Base-by-base conservation (phyloP, 2,113 vertebrate species). In the Dryoscopus gambensis region DNA sequence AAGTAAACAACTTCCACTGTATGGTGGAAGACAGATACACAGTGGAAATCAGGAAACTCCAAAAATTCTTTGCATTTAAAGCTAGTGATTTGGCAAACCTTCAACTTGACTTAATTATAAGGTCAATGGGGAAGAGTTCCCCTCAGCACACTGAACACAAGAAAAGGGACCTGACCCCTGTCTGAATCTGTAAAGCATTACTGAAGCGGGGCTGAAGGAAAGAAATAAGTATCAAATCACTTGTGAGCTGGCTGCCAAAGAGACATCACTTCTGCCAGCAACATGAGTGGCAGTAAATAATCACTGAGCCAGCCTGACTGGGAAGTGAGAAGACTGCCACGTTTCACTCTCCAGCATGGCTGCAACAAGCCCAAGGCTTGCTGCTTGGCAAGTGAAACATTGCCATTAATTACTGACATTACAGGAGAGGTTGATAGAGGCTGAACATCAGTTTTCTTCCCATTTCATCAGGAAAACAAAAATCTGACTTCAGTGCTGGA, bases 201-300 rank as follows among this genome's bases (percentile, higher is more conserved):
- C 64, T 75, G 65, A 89, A 87, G 78, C 13, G 14, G 30, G 17
- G 42, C 30, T 24, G 47, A 91, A 69, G 70, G 13, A 71, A 89
- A 81, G 62, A 64, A 87, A 19, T 9, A 75, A 60, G 23, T 10
- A 68, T 9, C 69, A 70, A 78, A 60, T 78, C 81, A 82, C 2
- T 7, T 3, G 1, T 28, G 47, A 30, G 21, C n/a, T 52, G 39
- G 52, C 74, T 95, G 92, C 84, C 91, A 89, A 55, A 83, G 42
- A 94, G 56, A 28, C 21, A 55, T 75, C 73, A 55, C 5, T 86
- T 19, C 68, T 93, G 81, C 73, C 87, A 95, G 74, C 47, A 93
- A n/a, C 47, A 23, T 1, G 5, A 30, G 56, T 50, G 35, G 60
- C 90, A 56, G 44, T 8, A 84, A 71, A 59, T 59, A 78, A 81